A percentile compares a stretch with the other conserved stretches of the same genome.
These are phyloP conservation scores for Acanthosepion lycidas DNA, from an alignment of 2,888 invertebrate species.

Conservation along the genomic window DNA sequence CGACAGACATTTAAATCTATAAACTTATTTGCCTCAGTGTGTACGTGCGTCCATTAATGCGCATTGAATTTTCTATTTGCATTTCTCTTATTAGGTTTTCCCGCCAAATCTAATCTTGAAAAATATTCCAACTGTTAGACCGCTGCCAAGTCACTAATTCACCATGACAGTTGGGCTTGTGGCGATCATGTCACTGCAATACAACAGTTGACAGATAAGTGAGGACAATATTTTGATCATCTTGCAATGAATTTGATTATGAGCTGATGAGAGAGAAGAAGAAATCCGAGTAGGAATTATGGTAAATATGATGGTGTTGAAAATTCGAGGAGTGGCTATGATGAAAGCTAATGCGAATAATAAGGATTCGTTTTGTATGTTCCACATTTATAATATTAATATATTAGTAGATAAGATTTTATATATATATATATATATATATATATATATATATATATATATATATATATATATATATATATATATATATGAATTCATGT, in stretches of 20 bases:
- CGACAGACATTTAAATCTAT: not conserved
- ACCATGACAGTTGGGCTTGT: not conserved
- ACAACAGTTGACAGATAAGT: not conserved
- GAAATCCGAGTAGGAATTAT: not conserved
- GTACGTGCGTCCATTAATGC: not conserved
- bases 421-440: too few relatives aligned
- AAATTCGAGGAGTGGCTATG: too few relatives aligned
- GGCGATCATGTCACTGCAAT: not conserved
- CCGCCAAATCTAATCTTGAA: not conserved
- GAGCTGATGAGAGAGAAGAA: not conserved
- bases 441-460: too few relatives aligned
- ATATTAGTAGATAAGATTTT: too few relatives aligned
- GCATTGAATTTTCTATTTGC: not conserved
- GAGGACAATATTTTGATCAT: constrained; percentile 4
- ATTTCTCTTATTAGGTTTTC: not conserved
- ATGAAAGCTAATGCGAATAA: too few relatives aligned
- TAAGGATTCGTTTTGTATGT: too few relatives aligned
- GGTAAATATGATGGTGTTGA: too few relatives aligned
- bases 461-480: too few relatives aligned
- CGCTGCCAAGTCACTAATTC: not conserved
- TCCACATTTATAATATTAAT: too few relatives aligned
- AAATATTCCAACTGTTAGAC: not conserved
- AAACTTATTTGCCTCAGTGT: not conserved
- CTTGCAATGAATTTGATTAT: not conserved
- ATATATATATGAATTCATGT: too few relatives aligned